Base-by-base conservation (phyloP, 2,797 vertebrate genomes). In the Pseudotriccus pelzelni region DNA sequence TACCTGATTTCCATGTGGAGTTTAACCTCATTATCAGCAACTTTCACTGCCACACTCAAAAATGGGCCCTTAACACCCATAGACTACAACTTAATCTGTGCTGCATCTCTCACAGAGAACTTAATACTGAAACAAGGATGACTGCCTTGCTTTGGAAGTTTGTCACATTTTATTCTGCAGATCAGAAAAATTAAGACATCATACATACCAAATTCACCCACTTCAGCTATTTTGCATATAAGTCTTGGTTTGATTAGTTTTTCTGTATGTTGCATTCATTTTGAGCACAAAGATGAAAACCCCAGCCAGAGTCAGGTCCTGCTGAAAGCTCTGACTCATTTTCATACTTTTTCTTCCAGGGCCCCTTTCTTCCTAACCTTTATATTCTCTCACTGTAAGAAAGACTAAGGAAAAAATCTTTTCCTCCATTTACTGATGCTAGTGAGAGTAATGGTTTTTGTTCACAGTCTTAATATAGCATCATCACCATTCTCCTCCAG, bases 291-390 rank as follows among this genome's bases (percentile, higher is more conserved):
- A 92, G 66, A 92, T 73, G 76, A 91, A 94, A 88, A 81, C 50
- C 55, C 17, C 79, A 87, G 76, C n/a, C 75, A 94, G 83, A 88
- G 76, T 32, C 79, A 76, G 64, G 94, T 83, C 75, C 73, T 81
- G 81, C 74, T 94, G 90, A 92, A 94, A 93, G 84, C 81, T 95
- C 78, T 96, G 92, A 95, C 78, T 96, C 93, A 93, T 87, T 87
- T 87, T 91, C 53, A 6, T 89, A 43, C 70, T 92, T 59, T 70
- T 89, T 78, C 53, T 78, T 92, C 47, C 47, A 68, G 76, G 60
- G 64, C 84, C 76, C 80, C 62, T 94, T 85, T 75, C 73, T 95
- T 81, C 52, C 73, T 81, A 93, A 78, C 56, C 46, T 88, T 93
- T 84, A 47, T 76, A 62, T 46, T 70, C 32, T 74, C 82, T 60